Percentiles rank a stretch among this genome's conserved stretches.
These are phyloP conservation scores for Numenius arquata DNA, from an alignment of 2,113 vertebrate genomes.

Conservation along the genomic window DNA sequence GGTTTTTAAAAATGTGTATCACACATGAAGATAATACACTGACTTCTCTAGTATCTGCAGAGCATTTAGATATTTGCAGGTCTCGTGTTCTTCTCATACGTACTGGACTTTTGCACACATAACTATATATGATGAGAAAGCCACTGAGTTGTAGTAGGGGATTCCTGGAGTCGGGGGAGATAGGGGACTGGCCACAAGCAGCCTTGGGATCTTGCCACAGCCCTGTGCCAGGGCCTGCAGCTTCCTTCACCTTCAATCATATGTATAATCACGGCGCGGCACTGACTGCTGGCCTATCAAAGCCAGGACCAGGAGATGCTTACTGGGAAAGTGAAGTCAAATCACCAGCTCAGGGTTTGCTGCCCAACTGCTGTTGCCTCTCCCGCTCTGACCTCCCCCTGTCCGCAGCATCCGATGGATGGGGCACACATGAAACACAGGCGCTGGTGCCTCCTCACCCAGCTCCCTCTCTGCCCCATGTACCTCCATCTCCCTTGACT, in stretches of 20 bases:
- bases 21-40: not conserved
- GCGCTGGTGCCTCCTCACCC: not conserved
- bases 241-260: not conserved
- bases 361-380: not conserved
- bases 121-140: not conserved
- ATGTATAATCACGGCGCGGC: not conserved
- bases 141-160: accelerated
- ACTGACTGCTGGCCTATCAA: not conserved
- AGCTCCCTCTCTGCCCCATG: not conserved
- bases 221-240: not conserved
- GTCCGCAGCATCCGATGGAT: not conserved
- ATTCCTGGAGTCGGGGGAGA: not conserved
- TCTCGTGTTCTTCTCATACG: not conserved
- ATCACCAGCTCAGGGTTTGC: not conserved
- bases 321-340: not conserved
- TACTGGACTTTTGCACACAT: not conserved
- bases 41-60: not conserved
- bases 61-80: not conserved
- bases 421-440: accelerated
- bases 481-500: not conserved
- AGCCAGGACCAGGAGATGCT: not conserved
- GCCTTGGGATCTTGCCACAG: not conserved
- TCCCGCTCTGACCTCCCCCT: not conserved
- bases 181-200: not conserved
- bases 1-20: not conserved